Evolutionary conservation across 2,797 vertebrate species (phyloP).

Genomic region (Gobionotothen gibberifrons): DNA sequence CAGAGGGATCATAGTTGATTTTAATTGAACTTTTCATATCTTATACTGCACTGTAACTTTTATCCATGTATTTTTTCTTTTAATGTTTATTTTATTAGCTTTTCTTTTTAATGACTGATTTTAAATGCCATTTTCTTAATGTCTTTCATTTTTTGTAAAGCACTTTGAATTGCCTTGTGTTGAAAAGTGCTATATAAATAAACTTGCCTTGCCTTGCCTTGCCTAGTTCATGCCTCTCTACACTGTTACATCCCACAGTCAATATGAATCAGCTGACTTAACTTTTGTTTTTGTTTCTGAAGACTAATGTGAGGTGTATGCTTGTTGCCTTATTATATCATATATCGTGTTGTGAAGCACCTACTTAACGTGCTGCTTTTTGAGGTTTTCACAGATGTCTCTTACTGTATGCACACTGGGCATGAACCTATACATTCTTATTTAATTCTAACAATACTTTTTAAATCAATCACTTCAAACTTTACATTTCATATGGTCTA

Average conservation of each 20-base stretch:
- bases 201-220: too few relatives aligned
- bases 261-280: conserved; percentile 9
- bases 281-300: neutral
- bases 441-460: neutral
- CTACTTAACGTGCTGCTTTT: neutral
- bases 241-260: neutral
- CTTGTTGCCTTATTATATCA: neutral
- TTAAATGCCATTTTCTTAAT: too few relatives aligned
- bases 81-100: too few relatives aligned
- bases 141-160: too few relatives aligned
- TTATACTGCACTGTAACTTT: too few relatives aligned
- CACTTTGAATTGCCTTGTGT: too few relatives aligned
- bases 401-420: neutral
- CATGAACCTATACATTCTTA: neutral
- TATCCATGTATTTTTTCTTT: too few relatives aligned
- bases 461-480: neutral
- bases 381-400: neutral
- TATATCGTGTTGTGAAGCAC: neutral
- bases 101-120: too few relatives aligned
- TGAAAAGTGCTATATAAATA: too few relatives aligned
- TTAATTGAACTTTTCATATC: too few relatives aligned
- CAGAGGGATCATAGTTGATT: neutral
- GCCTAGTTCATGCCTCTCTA: neutral
- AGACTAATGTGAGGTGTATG: neutral
- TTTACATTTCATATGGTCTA: neutral